Percentiles rank a stretch among this genome's conserved stretches.
These are phyloP conservation scores for Ivindomyrus marchei DNA, from an alignment of 2,113 vertebrate species.

Conservation along the genomic window DNA sequence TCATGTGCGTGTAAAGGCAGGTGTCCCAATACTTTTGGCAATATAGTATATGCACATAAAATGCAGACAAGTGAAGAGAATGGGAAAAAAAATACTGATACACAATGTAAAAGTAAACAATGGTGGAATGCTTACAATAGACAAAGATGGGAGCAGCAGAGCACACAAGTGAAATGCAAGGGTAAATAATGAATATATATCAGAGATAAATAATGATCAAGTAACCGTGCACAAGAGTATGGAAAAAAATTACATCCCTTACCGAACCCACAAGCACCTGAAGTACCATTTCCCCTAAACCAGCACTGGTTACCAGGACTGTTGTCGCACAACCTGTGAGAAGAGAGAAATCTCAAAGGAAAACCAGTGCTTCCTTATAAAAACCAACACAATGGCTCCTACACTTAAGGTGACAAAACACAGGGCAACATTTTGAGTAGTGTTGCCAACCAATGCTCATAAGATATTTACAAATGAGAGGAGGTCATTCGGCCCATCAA, in stretches of 20 bases:
- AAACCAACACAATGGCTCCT: not conserved
- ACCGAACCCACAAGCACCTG: slow-evolving; percentile 86
- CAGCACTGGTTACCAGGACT: slow-evolving; percentile 84
- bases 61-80: not conserved
- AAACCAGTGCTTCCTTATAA: not conserved
- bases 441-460: not conserved
- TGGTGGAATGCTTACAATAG: not conserved
- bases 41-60: not conserved
- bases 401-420: not conserved
- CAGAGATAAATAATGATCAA: not conserved
- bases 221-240: not conserved
- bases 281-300: slow-evolving; percentile 84
- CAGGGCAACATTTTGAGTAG: not conserved
- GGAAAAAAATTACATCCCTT: slow-evolving; percentile 34
- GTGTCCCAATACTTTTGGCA: too few species aligned
- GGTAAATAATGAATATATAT: not conserved
- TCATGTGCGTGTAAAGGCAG: too few species aligned
- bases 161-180: not conserved
- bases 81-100: not conserved
- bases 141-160: not conserved
- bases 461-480: too few species aligned
- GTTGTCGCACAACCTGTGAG: slow-evolving; percentile 82
- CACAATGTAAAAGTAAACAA: not conserved
- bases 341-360: not conserved
- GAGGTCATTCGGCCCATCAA: too few species aligned